phyloP scores from a whole-genome alignment of 1,140 invertebrate species.

The Hylyphantes graminicola region DNA sequence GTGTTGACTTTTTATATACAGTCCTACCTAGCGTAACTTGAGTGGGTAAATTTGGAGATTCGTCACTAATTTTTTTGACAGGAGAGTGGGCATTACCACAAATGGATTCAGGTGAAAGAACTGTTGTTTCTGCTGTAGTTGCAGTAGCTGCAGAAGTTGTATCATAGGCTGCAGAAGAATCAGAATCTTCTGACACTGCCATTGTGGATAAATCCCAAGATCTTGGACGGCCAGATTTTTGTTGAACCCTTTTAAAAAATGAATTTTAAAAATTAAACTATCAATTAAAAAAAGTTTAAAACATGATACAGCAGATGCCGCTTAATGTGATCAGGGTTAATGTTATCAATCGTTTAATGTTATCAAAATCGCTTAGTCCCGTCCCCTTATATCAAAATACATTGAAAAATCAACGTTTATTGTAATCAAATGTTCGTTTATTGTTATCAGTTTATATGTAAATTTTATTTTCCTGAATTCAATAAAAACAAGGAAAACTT shows the following conservation, averaged over 20 bases:
- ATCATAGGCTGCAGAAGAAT: slow-evolving; percentile 77
- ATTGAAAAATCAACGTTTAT: too few relatives aligned
- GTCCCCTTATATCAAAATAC: too few relatives aligned
- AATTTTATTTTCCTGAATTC: too few relatives aligned
- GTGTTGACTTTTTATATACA: slow-evolving; percentile 16
- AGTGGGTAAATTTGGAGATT: slow-evolving; percentile 47
- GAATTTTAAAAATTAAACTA: background rate
- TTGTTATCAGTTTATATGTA: too few relatives aligned
- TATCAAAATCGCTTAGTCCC: too few relatives aligned
- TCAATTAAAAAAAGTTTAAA: too few relatives aligned
- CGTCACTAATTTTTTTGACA: slow-evolving; percentile 35
- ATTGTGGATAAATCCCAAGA: slow-evolving; percentile 83
- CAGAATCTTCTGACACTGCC: slow-evolving; percentile 84
- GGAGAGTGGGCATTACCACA: slow-evolving; percentile 56
- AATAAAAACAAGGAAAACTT: too few relatives aligned
- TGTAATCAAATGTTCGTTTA: too few relatives aligned
- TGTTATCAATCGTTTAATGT: too few relatives aligned
- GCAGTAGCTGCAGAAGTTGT: slow-evolving; percentile 79
- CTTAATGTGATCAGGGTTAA: too few relatives aligned
- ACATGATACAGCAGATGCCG: too few relatives aligned
- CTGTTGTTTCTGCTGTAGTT: slow-evolving; percentile 70
- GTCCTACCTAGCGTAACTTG: slow-evolving; percentile 49
- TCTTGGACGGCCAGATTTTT: slow-evolving; percentile 80
- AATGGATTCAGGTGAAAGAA: slow-evolving; percentile 68
- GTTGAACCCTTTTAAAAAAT: slow-evolving; percentile 37